Evolutionary conservation across 1,140 invertebrate species (phyloP).

Genomic region (Ruditapes philippinarum): DNA sequence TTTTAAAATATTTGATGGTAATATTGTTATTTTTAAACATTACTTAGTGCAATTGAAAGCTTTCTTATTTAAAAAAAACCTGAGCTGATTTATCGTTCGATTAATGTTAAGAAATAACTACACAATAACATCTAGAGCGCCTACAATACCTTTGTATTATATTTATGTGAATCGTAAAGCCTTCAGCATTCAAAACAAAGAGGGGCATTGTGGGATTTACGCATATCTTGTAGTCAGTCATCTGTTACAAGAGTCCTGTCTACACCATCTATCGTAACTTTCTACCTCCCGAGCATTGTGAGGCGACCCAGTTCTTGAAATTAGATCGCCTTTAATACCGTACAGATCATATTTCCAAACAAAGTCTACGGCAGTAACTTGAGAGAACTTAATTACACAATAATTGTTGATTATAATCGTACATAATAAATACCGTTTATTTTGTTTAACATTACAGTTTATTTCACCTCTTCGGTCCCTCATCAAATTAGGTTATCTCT

Average conservation of each 20-base stretch:
- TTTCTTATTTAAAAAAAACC: too few species aligned
- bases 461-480: conserved; percentile 29
- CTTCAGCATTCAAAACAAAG: conserved; percentile 45
- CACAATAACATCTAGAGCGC: not conserved
- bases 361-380: conserved; percentile 6
- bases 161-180: conserved; percentile 51
- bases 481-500: conserved; percentile 47
- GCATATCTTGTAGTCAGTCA: conserved; percentile 12
- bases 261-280: conserved; percentile 18
- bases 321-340: conserved; percentile 10
- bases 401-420: conserved; percentile 29
- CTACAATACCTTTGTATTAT: conserved; percentile 27
- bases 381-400: conserved; percentile 37
- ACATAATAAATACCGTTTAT: not conserved
- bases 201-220: conserved; percentile 17
- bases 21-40: too few species aligned
- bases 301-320: conserved; percentile 46
- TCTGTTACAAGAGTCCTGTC: conserved; percentile 2
- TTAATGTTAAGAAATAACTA: too few species aligned
- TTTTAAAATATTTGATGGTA: too few species aligned
- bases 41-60: too few species aligned
- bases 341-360: conserved; percentile 25
- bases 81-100: too few species aligned
- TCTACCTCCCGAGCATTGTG: not conserved
- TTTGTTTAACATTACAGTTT: not conserved